A percentile compares a stretch with the other conserved stretches of the same genome.
Conservation (phyloP, 2,797 vertebrate genomes). For the Scleropages formosus region DNA sequence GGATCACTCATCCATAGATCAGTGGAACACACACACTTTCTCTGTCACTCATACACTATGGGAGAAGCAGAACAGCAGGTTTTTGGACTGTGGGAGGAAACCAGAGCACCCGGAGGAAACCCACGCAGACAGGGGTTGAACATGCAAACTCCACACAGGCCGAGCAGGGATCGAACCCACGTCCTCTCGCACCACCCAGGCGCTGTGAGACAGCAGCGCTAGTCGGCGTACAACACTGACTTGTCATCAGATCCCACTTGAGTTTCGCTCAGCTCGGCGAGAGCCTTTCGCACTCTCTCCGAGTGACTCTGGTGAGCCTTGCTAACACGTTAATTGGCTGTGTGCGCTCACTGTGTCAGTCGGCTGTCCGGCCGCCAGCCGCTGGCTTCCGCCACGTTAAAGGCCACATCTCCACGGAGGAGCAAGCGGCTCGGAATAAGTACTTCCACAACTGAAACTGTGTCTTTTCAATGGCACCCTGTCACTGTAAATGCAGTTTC, state of each 20-base stretch:
- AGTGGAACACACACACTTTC: no score
- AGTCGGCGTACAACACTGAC: no score
- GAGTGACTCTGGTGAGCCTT: not conserved
- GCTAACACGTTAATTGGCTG: constrained; percentile 8
- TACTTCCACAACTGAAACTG: not conserved
- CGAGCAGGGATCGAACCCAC: no score
- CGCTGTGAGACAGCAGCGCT: no score
- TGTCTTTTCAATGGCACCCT: not conserved
- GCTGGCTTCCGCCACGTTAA: not conserved
- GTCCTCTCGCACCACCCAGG: no score
- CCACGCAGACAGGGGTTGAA: no score
- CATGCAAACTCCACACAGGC: no score
- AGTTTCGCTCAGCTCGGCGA: not conserved
- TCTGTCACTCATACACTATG: no score
- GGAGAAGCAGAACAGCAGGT: no score
- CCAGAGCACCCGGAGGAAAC: no score
- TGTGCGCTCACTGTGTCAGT: not conserved
- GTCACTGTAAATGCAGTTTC: not conserved
- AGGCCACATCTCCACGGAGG: not conserved
- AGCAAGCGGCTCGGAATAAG: not conserved
- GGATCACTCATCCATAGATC: no score
- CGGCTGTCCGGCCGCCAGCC: not conserved
- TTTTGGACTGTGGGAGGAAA: no score
- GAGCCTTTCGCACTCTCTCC: not conserved
- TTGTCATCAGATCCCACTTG: not conserved